Evolutionary conservation across 2,797 vertebrate species (phyloP).

Genomic region (Poecilia velifera): DNA sequence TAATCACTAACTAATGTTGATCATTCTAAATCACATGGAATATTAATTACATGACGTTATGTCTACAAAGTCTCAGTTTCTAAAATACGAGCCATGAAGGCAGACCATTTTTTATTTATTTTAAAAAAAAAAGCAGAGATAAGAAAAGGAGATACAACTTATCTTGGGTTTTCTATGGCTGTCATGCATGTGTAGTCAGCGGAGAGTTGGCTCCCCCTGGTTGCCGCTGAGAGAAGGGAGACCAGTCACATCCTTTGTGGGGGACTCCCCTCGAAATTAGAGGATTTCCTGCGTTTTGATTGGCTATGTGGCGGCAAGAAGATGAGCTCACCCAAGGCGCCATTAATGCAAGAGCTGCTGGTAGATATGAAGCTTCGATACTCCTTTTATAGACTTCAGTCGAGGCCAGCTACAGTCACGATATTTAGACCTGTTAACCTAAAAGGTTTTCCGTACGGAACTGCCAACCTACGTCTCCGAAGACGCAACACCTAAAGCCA

Average conservation of each 20-base stretch:
- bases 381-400: neutral
- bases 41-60: neutral
- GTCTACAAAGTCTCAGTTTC: neutral
- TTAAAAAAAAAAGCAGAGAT: neutral
- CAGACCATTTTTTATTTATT: too few species aligned
- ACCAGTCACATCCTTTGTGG: neutral
- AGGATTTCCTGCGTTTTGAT: neutral
- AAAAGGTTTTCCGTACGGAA: neutral
- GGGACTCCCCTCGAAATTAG: neutral
- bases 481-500: neutral
- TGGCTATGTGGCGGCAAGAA: neutral
- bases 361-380: neutral
- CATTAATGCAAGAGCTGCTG: neutral
- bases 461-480: neutral
- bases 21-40: neutral
- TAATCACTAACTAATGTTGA: neutral
- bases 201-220: neutral
- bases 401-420: neutral
- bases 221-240: neutral
- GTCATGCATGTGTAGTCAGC: neutral
- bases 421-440: neutral
- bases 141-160: neutral
- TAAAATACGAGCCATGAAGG: neutral
- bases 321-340: neutral
- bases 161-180: neutral